Conservation (phyloP, 2,888 invertebrate species). For the Anoplius nigerrimus region DNA sequence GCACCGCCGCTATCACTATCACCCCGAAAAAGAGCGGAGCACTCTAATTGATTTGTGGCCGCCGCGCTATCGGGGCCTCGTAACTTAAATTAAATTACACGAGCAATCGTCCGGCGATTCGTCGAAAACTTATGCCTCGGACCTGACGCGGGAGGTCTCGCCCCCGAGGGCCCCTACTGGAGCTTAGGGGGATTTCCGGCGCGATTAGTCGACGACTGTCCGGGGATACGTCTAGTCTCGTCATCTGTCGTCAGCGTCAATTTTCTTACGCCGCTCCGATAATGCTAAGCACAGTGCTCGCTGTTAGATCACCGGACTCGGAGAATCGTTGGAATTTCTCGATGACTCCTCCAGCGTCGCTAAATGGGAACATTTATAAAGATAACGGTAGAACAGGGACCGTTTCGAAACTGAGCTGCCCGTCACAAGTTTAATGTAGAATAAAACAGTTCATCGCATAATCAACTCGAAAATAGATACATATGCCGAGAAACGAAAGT, state of each 20-base stretch:
- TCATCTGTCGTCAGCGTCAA: neutral
- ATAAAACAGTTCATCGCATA: no score
- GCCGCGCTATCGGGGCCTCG: conserved; percentile 65
- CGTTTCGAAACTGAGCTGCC: no score
- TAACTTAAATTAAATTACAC: conserved; percentile 72
- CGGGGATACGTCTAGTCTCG: neutral
- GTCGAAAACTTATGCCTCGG: conserved; percentile 45
- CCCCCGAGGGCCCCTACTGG: conserved; percentile 23
- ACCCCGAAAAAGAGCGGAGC: conserved; percentile 58
- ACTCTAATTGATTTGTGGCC: conserved; percentile 73
- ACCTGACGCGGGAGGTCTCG: conserved; percentile 39
- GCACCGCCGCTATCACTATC: conserved; percentile 69
- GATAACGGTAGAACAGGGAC: no score
- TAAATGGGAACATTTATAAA: no score
- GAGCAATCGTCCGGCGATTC: conserved; percentile 59
- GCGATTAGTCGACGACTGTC: conserved; percentile 1
- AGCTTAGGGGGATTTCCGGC: conserved; percentile 8
- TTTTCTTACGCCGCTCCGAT: no score
- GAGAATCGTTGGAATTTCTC: no score
- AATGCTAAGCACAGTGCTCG: no score
- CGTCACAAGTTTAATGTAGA: no score
- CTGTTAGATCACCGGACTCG: no score
- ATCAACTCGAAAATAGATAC: no score
- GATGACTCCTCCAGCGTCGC: no score
- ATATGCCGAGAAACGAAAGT: no score